Percentiles rank a stretch among this genome's conserved stretches.
These are phyloP conservation scores for Pipa parva DNA, from an alignment of 2,113 vertebrate species.

Conservation along the genomic window DNA sequence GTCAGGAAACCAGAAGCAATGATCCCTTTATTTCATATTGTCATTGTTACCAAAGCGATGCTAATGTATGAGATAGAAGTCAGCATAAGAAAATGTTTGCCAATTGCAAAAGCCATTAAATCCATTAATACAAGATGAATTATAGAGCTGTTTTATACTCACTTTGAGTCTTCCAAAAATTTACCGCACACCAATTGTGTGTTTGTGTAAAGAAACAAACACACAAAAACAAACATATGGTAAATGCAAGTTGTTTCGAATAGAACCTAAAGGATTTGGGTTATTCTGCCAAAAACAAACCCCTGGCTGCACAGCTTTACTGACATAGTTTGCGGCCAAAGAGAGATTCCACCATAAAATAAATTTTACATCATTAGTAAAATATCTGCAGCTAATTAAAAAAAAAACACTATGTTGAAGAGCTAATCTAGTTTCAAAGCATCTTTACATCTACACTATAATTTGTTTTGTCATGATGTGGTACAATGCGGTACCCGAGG, in stretches of 20 bases:
- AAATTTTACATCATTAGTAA: too few relatives aligned
- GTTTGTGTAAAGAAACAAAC: slow-evolving; percentile 27
- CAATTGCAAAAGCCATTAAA: slow-evolving; percentile 55
- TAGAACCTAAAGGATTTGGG: too few relatives aligned
- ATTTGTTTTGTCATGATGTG: too few relatives aligned
- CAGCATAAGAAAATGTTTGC: slow-evolving; percentile 71
- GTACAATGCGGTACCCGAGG: too few relatives aligned
- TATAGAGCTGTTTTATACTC: slow-evolving; percentile 89
- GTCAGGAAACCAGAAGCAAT: background rate
- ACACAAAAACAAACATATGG: slow-evolving; percentile 44
- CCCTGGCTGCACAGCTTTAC: too few relatives aligned
- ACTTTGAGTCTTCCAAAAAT: slow-evolving; percentile 62
- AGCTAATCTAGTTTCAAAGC: too few relatives aligned
- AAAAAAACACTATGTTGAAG: too few relatives aligned
- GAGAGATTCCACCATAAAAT: too few relatives aligned
- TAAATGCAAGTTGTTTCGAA: slow-evolving; percentile 51
- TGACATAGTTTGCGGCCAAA: too few relatives aligned
- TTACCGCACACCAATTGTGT: slow-evolving; percentile 19
- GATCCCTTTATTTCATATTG: background rate
- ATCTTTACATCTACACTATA: too few relatives aligned
- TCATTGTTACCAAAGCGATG: background rate
- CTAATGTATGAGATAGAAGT: slow-evolving; percentile 32
- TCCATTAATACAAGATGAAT: slow-evolving; percentile 74
- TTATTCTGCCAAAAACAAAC: too few relatives aligned
- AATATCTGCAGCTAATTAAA: too few relatives aligned